Evolutionary conservation across 2,113 vertebrate genomes (phyloP).

Genomic region (Urocolius indicus): DNA sequence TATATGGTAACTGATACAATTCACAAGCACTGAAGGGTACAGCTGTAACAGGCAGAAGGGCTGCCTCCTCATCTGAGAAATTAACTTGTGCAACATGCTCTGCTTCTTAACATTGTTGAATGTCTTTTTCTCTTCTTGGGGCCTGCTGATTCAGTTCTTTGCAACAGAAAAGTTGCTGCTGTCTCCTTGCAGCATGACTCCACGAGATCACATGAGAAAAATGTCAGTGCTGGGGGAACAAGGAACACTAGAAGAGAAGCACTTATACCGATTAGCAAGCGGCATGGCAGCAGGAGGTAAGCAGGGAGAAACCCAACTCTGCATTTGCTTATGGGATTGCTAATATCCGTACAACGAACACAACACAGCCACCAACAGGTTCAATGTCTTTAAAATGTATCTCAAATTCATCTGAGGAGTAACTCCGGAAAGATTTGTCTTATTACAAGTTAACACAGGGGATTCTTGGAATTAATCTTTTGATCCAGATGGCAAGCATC

Average conservation of each 20-base stretch:
- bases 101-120: background rate
- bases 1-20: background rate
- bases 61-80: background rate
- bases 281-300: conserved; percentile 89
- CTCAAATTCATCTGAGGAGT: background rate
- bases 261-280: conserved; percentile 85
- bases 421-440: background rate
- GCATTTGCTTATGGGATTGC: background rate
- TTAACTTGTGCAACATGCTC: background rate
- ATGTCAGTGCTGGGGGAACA: conserved; percentile 86
- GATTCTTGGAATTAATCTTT: background rate
- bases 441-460: background rate
- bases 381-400: background rate
- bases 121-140: background rate
- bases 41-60: background rate
- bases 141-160: background rate
- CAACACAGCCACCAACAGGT: background rate
- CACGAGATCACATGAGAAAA: conserved; percentile 86
- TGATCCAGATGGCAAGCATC: background rate
- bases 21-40: background rate
- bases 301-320: background rate
- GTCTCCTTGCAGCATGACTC: conserved; percentile 81
- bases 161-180: background rate
- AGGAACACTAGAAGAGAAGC: conserved; percentile 85
- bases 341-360: background rate